Evolutionary conservation across 2,888 invertebrate genomes (phyloP).

Genomic region (Lasioglossum lativentre): DNA sequence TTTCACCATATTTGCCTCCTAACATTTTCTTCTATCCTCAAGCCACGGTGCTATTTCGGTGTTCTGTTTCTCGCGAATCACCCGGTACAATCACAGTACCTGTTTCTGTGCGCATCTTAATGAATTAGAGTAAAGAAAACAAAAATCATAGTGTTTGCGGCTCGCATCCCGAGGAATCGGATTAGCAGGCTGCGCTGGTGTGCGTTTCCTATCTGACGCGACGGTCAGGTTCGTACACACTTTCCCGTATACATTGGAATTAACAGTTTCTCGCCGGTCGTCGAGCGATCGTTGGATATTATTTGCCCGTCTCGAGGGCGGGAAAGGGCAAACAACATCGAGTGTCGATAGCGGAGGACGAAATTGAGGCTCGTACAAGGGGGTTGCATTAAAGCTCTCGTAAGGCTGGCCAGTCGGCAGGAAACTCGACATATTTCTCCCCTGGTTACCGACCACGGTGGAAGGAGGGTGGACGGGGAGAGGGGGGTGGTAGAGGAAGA

Average conservation of each 20-base stretch:
- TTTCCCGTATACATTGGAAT: slow-evolving; percentile 37
- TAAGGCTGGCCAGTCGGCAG: slow-evolving; percentile 70
- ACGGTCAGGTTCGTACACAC: neutral
- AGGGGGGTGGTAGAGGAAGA: slow-evolving; percentile 18
- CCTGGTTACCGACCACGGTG: slow-evolving; percentile 60
- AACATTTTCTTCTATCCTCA: too few relatives aligned
- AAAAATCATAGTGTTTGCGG: neutral
- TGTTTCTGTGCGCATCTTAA: neutral
- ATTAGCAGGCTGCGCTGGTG: slow-evolving; percentile 7
- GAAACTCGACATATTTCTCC: slow-evolving; percentile 82
- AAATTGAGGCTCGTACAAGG: slow-evolving; percentile 54
- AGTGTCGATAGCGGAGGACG: slow-evolving; percentile 50
- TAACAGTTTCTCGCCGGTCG: slow-evolving; percentile 39
- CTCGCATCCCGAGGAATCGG: slow-evolving; percentile 26
- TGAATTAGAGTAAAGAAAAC: neutral
- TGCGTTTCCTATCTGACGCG: neutral
- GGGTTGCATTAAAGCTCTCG: slow-evolving; percentile 66
- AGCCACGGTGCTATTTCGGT: too few relatives aligned
- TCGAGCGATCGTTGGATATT: slow-evolving; percentile 28
- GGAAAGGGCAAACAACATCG: slow-evolving; percentile 57
- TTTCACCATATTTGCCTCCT: too few relatives aligned
- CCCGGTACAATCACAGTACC: neutral
- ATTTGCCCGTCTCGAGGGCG: slow-evolving; percentile 45
- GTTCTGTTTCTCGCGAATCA: too few relatives aligned
- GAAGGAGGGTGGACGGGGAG: neutral